Evolutionary conservation across 1,140 invertebrate genomes (phyloP), one percentile per base, ranked within the genome.

Genomic region (Zaprionus tsacasi): DNA sequence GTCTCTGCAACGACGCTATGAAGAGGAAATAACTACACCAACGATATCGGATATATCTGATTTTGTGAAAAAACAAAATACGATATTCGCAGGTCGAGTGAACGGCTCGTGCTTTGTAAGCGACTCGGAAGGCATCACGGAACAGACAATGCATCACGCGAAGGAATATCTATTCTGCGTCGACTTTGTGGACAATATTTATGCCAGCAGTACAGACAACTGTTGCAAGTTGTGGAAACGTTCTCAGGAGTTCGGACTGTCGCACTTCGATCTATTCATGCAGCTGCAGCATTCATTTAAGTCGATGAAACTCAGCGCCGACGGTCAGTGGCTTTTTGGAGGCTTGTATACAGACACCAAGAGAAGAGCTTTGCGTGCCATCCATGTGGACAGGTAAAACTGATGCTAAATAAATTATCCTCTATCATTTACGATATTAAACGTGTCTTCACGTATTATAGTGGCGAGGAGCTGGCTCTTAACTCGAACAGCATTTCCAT

Each of bases 401-500:
- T 30, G 27, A 30, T 30, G 27, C 27, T 6, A 30, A 30, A 30
- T 30, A 30, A 30, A 30, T 30, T 30, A 30, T 30, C 27, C 27
- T 27, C 25, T 30, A 30, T 30, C 0, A 30, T 4, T 54, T 54
- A 54, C 6, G 1, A n/a, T 25, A 54, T 30, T 36, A 38, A 3
- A 57, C 21, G 11, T 35, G 6, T 3, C 35, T 25, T 15, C 7
- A 30, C 27, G 27, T 30, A 30, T 15, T 6, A 11, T 35, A 92
- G 89, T 36, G 91, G 88, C 10, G 76, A 71, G 33, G 76, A 88
- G 66, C 21, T 68, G 13, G 55, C 76, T 2, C 56, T 91, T 11
- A 87, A 82, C 21, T 92, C 91, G 0, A 66, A 81, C 4, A 80
- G 88, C 2, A 77, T 80, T 17, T 91, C 90, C 2, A 91, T 96